Evolutionary conservation across 2,888 invertebrate genomes (phyloP), one percentile per base, ranked within the genome.

Genomic region (Calameuta filiformis): DNA sequence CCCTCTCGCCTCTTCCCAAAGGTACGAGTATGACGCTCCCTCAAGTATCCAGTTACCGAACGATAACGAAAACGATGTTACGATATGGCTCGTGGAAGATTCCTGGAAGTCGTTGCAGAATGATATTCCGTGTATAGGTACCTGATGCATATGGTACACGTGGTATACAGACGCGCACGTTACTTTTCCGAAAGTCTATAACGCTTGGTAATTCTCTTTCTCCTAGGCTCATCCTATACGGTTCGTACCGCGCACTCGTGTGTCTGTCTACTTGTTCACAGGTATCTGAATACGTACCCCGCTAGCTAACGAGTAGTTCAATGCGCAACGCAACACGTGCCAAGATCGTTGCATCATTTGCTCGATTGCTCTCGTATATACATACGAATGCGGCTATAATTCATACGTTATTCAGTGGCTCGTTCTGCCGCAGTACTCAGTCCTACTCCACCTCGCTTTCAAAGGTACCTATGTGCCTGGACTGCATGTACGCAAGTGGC

Each of bases 301-400:
- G 9, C 56, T 23, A 23, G 40, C 75, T 77, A 35, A 79, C 79
- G 78, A 81, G 79, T 82, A 83, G 83, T 83, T 81, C 81, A 81
- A 82, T 84, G 81, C 81, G 82, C 82, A 83, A 80, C 79, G 79
- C 79, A 88, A 83, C 85, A 87, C 85, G 86, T 85, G 87, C 85
- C 88, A 81, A 79, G 84, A 82, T 84, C 79, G 85, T 86, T 83
- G 86, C 86, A 85, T 87, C 83, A 87, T 87, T 86, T 83, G 83
- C 83, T 83, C 82, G 85, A 86, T 84, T 83, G 83, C 83, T 81
- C 81, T 82, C 80, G 75, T 78, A 77, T 77, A 81, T 80, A 81
- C 11, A 71, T 71, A 71, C 79, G 80, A 68, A 75, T 71, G n/a
- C 11, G 78, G 80, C 82, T 56, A 23, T 56, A 56, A 56, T 56